Evolutionary conservation across 2,113 vertebrate genomes (phyloP).

Genomic region (Progne subis): DNA sequence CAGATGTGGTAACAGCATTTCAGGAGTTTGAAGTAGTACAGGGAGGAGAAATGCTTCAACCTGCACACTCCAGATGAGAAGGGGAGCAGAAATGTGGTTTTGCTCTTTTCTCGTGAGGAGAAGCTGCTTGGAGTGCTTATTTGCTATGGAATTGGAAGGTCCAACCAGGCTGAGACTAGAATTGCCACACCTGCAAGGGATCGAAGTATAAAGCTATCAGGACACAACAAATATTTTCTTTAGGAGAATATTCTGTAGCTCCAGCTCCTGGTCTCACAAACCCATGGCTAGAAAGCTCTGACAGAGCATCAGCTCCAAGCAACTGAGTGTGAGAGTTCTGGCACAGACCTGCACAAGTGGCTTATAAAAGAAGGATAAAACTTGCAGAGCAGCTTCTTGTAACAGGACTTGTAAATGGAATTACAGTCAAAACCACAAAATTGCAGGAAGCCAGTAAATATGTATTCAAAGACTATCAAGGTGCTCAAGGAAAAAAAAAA

Average conservation of each 20-base stretch:
- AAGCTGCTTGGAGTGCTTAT: neutral
- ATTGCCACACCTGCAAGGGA: neutral
- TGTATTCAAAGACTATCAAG: neutral
- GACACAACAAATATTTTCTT: neutral
- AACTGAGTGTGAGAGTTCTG: neutral
- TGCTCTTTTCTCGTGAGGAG: neutral
- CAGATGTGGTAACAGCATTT: neutral
- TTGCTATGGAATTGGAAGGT: neutral
- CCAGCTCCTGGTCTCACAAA: neutral
- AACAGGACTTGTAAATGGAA: neutral
- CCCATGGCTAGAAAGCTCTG: neutral
- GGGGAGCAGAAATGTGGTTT: accelerated
- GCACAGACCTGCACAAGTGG: neutral
- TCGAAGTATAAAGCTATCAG: neutral
- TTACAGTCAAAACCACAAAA: neutral
- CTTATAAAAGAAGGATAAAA: neutral
- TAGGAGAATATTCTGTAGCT: neutral
- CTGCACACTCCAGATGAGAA: neutral
- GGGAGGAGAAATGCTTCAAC: neutral
- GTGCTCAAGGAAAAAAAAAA: neutral
- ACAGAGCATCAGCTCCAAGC: neutral
- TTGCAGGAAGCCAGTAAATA: neutral
- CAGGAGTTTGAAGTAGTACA: neutral
- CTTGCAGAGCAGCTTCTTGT: neutral
- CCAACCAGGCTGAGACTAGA: neutral